Evolutionary conservation across 2,888 invertebrate genomes (phyloP).

Genomic region (Clepsis dumicolana): DNA sequence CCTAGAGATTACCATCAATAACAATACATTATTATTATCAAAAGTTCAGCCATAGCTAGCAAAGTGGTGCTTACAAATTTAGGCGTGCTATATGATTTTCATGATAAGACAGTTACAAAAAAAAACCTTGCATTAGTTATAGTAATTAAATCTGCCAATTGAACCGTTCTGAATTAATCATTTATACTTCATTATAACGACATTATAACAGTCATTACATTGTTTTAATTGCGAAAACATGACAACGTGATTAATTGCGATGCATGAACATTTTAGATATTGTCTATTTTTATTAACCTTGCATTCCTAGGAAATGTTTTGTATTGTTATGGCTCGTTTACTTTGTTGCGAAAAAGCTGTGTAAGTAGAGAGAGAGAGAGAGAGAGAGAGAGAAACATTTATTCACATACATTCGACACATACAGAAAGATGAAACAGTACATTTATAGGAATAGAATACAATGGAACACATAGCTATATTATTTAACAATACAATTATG

Average conservation of each 20-base stretch:
- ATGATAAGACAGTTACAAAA: neutral
- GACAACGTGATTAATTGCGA: slow-evolving; percentile 22
- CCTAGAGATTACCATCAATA: too few relatives aligned
- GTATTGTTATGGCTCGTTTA: neutral
- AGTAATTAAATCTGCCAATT: slow-evolving; percentile 23
- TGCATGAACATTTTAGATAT: slow-evolving; percentile 18
- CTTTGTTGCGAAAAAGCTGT: neutral
- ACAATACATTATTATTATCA: neutral
- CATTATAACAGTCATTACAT: slow-evolving; percentile 18
- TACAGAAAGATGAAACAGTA: too few relatives aligned
- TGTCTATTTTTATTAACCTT: slow-evolving; percentile 17
- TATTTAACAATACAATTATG: too few relatives aligned
- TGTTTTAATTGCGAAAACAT: slow-evolving; percentile 29
- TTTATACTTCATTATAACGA: slow-evolving; percentile 20
- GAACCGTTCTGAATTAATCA: slow-evolving; percentile 19
- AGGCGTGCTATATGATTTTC: slow-evolving; percentile 4
- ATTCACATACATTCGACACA: too few relatives aligned
- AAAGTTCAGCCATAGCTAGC: neutral
- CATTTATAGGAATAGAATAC: too few relatives aligned
- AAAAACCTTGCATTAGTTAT: slow-evolving; percentile 17
- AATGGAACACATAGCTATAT: too few relatives aligned
- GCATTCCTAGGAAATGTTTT: slow-evolving; percentile 18
- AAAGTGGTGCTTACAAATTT: neutral
- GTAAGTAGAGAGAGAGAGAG: too few relatives aligned
- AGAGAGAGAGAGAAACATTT: too few relatives aligned